Conservation (phyloP, 2,113 vertebrate genomes). For the Pteruthius melanotis region DNA sequence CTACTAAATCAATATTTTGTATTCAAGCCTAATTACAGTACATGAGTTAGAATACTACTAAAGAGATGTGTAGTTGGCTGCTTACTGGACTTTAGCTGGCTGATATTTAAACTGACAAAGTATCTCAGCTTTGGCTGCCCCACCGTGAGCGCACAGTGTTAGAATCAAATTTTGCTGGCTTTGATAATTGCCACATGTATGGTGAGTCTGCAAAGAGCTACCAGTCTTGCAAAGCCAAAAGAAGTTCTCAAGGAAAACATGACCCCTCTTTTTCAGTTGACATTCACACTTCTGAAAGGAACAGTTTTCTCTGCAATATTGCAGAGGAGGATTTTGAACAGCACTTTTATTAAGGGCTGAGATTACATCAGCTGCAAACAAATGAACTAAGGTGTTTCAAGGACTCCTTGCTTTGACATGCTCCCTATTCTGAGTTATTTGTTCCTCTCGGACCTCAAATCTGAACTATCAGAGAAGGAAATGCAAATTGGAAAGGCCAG, state of each 20-base stretch:
- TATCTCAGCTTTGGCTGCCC: not conserved
- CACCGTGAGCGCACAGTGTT: not conserved
- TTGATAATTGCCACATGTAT: not conserved
- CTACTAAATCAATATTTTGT: conserved; percentile 54
- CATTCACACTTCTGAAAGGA: not conserved
- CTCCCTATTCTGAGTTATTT: not conserved
- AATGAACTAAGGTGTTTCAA: not conserved
- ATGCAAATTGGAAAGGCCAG: not conserved
- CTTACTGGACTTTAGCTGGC: conserved; percentile 25
- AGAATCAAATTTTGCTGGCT: not conserved
- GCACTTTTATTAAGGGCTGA: not conserved
- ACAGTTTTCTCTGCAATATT: not conserved
- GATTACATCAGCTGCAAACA: not conserved
- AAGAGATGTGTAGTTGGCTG: conserved; percentile 7
- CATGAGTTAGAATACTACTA: conserved; percentile 10
- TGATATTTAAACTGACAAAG: conserved; percentile 3
- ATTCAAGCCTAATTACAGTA: conserved; percentile 55
- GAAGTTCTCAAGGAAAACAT: not conserved
- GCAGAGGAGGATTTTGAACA: not conserved
- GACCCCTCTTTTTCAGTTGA: not conserved
- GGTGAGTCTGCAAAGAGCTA: not conserved
- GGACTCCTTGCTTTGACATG: not conserved
- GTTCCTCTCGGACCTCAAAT: not conserved
- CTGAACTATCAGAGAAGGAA: not conserved
- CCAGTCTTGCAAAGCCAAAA: not conserved